phyloP scores from a whole-genome alignment of 2,113 vertebrate species.

The Zosterops japonicus region DNA sequence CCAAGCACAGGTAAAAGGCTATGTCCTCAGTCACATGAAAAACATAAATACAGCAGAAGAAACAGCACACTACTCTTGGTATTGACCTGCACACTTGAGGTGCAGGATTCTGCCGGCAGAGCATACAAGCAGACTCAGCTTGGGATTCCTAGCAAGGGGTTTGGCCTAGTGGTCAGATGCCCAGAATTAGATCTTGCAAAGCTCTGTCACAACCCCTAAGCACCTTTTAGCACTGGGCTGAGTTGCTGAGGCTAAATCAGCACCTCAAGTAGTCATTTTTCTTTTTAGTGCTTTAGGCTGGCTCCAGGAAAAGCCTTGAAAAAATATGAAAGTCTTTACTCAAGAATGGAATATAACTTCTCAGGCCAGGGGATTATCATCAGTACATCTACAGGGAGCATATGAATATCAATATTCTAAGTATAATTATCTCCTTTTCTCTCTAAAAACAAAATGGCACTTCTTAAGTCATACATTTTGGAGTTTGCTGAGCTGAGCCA shows the following conservation, averaged over 20 bases:
- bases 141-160: not conserved
- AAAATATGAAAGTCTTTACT: constrained; percentile 43
- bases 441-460: not conserved
- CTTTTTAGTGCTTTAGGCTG: constrained; percentile 32
- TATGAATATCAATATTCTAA: not conserved
- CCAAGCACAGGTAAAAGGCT: not conserved
- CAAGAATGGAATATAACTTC: constrained; percentile 7
- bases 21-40: not conserved
- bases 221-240: not conserved
- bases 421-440: not conserved
- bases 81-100: not conserved
- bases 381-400: not conserved
- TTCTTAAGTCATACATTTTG: not conserved
- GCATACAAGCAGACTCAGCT: not conserved
- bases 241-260: not conserved
- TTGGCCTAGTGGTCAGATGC: not conserved
- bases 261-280: not conserved
- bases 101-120: not conserved
- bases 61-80: not conserved
- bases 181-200: not conserved
- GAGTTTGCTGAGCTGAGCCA: not conserved
- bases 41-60: not conserved
- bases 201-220: not conserved
- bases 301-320: constrained; percentile 31
- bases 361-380: not conserved